These are phyloP conservation scores for Fragum fragum DNA, from an alignment of 2,888 invertebrate species.

Conservation along the genomic window DNA sequence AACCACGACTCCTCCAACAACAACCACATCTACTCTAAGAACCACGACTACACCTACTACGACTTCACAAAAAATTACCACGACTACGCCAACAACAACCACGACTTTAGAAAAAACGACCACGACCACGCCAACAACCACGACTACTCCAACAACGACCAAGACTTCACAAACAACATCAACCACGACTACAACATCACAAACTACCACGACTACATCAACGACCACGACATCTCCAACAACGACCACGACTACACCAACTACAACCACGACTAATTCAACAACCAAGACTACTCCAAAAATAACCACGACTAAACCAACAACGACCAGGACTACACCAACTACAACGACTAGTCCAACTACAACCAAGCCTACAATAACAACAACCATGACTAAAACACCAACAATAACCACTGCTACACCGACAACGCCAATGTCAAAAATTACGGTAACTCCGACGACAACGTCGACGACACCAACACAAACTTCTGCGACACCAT, in stretches of 20 bases:
- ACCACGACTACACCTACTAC: neutral
- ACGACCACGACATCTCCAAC: neutral
- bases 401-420: neutral
- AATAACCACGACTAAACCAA: neutral
- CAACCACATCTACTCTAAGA: neutral
- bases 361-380: neutral
- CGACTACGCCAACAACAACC: neutral
- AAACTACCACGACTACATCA: neutral
- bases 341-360: neutral
- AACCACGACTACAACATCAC: neutral
- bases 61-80: neutral
- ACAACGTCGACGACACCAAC: neutral
- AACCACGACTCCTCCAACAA: neutral
- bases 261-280: neutral
- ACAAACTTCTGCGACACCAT: neutral
- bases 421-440: neutral
- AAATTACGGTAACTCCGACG: neutral
- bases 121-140: neutral
- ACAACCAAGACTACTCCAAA: neutral
- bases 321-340: neutral
- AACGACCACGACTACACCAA: neutral
- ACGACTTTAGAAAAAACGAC: neutral
- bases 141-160: neutral
- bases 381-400: neutral
- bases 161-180: neutral